Conservation (phyloP, 2,797 vertebrate species). For the Silurus lanzhouensis region DNA sequence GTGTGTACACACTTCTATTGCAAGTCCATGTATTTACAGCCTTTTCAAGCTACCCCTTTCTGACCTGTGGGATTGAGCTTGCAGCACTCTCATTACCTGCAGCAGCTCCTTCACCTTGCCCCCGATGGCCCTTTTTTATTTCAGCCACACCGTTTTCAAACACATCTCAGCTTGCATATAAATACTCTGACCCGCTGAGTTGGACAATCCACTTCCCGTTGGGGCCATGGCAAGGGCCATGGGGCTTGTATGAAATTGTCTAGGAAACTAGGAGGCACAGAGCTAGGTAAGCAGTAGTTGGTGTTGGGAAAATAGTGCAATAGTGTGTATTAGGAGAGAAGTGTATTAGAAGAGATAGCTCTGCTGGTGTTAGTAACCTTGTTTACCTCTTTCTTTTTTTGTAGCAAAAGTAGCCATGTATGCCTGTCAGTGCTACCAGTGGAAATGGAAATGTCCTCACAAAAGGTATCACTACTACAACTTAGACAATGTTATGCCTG, state of each 20-base stretch:
- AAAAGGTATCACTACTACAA: neutral
- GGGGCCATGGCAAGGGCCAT: neutral
- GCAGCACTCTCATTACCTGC: slow-evolving; percentile 42
- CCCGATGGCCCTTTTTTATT: slow-evolving; percentile 39
- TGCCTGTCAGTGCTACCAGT: neutral
- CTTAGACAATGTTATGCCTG: neutral
- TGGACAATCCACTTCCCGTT: slow-evolving; percentile 31
- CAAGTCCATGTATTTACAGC: slow-evolving; percentile 36
- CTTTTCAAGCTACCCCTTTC: slow-evolving; percentile 28
- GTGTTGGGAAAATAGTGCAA: slow-evolving; percentile 24
- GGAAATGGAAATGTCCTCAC: neutral
- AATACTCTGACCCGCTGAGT: slow-evolving; percentile 36
- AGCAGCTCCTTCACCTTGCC: slow-evolving; percentile 32
- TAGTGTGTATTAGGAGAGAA: neutral
- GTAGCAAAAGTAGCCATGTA: slow-evolving; percentile 30
- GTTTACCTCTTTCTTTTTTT: neutral
- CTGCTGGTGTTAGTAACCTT: slow-evolving; percentile 29
- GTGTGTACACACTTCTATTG: neutral
- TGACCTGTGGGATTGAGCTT: slow-evolving; percentile 47
- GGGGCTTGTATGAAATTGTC: slow-evolving; percentile 20
- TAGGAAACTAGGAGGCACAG: slow-evolving; percentile 11
- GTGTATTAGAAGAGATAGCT: neutral
- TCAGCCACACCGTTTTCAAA: slow-evolving; percentile 32
- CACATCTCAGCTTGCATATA: slow-evolving; percentile 36
- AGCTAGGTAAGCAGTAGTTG: slow-evolving; percentile 14